Evolutionary conservation across 2,797 vertebrate species (phyloP), one percentile per base, ranked within the genome.

Genomic region (Setipinna tenuifilis): DNA sequence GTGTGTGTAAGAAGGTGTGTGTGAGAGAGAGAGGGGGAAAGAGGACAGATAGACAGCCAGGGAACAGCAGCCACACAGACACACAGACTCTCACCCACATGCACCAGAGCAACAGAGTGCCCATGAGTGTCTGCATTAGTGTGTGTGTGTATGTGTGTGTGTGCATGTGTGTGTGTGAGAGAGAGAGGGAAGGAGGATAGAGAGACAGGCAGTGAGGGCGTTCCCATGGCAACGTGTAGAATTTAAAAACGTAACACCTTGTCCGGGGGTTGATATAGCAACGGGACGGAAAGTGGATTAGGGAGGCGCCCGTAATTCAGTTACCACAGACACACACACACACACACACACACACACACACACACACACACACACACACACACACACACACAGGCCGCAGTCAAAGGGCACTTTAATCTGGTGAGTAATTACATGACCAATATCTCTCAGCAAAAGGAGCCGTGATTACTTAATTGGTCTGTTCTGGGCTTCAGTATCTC

Each of bases 141-240:
- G 50, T 54, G 50, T 54, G 50, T 3, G 50, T 3, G 7, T 54
- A 7, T 54, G 50, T 54, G 50, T 54, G 50, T 54, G 50, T 54
- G 50, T 54, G 9, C 9, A 7, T 10, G 50, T 10, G 50, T 10
- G 50, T 9, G 14, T 9, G 50, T 10, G 50, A 54, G 7, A 54
- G 50, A 0, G 7, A 54, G 50, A 54, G 14, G 50, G 14, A 54
- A 54, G 9, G 50, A 54, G 50, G 46, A 31, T 71, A 61, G 23
- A 57, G 9, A 35, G 23, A 6, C 59, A 11, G 35, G 2, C 35
- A 44, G 71, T 35, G 6, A 82, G 86, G 84, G 65, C 83, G 91
- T 95, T 92, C 89, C 94, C 92, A 94, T 95, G 92, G 94, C 91
- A 94, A 92, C 92, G 82, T 88, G 86, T 62, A 44, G 88, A 89